Evolutionary conservation across 2,888 invertebrate genomes (phyloP).

Genomic region (Fabriciana adippe): DNA sequence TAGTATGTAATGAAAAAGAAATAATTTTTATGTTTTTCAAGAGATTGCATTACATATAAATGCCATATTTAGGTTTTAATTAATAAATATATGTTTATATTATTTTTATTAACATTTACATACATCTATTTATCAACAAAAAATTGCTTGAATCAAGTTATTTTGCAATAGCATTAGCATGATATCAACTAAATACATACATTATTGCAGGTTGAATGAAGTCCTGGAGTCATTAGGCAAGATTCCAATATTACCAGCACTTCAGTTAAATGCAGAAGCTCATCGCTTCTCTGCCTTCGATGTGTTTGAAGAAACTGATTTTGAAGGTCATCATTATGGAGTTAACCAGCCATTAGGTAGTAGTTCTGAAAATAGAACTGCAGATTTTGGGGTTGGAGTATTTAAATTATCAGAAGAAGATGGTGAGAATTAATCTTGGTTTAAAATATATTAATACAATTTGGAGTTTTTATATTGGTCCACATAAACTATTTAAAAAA

Average conservation of each 20-base stretch:
- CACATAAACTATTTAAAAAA: neutral
- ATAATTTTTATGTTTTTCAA: too few species aligned
- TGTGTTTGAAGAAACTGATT: slow-evolving; percentile 80
- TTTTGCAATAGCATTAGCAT: too few species aligned
- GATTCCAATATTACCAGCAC: slow-evolving; percentile 91
- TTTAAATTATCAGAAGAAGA: slow-evolving; percentile 76
- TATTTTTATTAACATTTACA: too few species aligned
- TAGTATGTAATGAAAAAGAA: too few species aligned
- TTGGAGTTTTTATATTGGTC: too few species aligned
- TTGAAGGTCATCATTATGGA: slow-evolving; percentile 69
- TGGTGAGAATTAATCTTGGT: slow-evolving; percentile 53
- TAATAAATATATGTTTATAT: too few species aligned
- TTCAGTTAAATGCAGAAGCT: slow-evolving; percentile 85
- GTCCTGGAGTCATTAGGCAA: slow-evolving; percentile 89
- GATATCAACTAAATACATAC: neutral
- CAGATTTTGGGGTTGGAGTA: slow-evolving; percentile 74
- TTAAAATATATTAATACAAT: neutral
- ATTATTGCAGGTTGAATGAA: slow-evolving; percentile 84
- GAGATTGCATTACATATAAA: too few species aligned
- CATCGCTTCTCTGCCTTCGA: slow-evolving; percentile 84
- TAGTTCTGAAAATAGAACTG: slow-evolving; percentile 65
- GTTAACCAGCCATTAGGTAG: slow-evolving; percentile 63
- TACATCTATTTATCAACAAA: too few species aligned
- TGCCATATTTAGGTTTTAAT: too few species aligned
- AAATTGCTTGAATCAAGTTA: too few species aligned